Conservation (phyloP, 2,113 vertebrate genomes). For the Oophaga pumilio region DNA sequence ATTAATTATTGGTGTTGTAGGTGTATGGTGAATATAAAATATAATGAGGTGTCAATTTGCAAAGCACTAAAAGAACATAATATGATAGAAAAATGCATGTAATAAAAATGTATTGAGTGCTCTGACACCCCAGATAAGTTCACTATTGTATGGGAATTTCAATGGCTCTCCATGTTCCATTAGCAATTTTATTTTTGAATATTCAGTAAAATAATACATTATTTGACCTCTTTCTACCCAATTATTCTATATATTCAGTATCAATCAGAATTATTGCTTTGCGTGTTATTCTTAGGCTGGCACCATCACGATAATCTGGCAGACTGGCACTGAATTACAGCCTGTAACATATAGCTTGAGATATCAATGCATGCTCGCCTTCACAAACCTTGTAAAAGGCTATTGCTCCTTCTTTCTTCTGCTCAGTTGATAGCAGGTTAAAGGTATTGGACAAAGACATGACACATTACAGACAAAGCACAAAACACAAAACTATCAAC, state of each 20-base stretch:
- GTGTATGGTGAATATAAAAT: background rate
- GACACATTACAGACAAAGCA: slow-evolving; percentile 84
- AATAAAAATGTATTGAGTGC: background rate
- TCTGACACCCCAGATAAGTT: background rate
- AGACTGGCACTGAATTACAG: slow-evolving; percentile 18
- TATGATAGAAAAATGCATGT: background rate
- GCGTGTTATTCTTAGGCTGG: slow-evolving; percentile 20
- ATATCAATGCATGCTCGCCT: slow-evolving; percentile 67
- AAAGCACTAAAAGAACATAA: background rate
- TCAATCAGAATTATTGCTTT: background rate
- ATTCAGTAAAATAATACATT: background rate
- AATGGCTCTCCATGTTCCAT: background rate
- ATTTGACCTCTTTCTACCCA: background rate
- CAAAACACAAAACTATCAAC: slow-evolving; percentile 60
- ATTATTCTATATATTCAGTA: background rate
- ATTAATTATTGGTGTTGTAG: background rate
- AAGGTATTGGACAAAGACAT: slow-evolving; percentile 78
- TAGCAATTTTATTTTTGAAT: background rate
- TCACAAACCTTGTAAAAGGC: slow-evolving; percentile 99
- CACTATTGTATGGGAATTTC: background rate
- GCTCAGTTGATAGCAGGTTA: slow-evolving; percentile 77
- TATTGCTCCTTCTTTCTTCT: slow-evolving; percentile 97
- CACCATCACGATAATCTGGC: slow-evolving; percentile 45
- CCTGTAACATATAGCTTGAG: slow-evolving; percentile 58
- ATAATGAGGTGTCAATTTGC: background rate